Base-by-base conservation (phyloP, 2,888 invertebrate species). In the Steinernema scapterisci region DNA sequence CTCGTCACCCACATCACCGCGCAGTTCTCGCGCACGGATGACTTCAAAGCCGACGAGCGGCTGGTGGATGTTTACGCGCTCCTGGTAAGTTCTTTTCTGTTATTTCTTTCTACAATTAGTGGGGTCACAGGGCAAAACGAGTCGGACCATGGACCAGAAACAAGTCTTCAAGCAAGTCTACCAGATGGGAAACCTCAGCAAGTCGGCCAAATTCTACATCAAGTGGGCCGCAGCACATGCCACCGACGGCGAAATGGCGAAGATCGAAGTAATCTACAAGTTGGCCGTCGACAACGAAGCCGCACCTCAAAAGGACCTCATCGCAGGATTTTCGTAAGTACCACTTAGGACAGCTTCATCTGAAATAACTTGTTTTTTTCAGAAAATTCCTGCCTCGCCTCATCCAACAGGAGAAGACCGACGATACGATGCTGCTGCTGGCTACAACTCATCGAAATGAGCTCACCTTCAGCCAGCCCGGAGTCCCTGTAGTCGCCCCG, bases 161-260 rank as follows among this genome's bases (percentile, higher is more conserved):
- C 1, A 31, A 13, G 63, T 83, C 52, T 78, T 78, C 63, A 76
- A 82, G 25, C 75, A 79, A 43, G 73, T 82, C 11, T 75, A 80
- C 45, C 70, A 73, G 27, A 72, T 76, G 19, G 79, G 79, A 19
- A 73, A 72, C 43, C 82, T 83, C 54, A 70, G 45, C 25, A 75
- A 73, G 13, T 77, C 76, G 5, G 71, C 78, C 11, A 77, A 79
- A 16, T 80, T 81, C 54, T 76, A 80, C 44, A n/a, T 78, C 19
- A 72, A 74, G 46, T 81, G 81, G 81, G 81, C 80, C 0, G 78
- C 77, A 27, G 74, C 73, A 25, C 76, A 74, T 23, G 80, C 77
- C 1, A 13, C 1, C 2, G 78, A 80, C 27, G 44, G 70, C n/a
- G 11, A 74, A 23, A 13, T 75, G 5, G 25, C 70, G 1, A 45